phyloP scores from a whole-genome alignment of 2,113 vertebrate species.

The Eolophus roseicapilla region DNA sequence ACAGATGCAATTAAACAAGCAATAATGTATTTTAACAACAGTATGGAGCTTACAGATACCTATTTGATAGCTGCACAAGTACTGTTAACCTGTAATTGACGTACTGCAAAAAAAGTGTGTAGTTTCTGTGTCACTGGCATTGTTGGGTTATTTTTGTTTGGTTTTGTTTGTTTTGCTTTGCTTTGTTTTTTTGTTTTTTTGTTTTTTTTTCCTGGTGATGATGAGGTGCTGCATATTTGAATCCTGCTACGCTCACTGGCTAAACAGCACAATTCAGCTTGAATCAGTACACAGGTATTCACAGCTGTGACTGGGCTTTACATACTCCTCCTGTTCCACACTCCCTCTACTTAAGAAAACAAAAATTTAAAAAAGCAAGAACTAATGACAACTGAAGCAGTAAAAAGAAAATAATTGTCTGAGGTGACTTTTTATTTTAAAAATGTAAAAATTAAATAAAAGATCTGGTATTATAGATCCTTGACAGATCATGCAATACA shows the following conservation, averaged over 20 bases:
- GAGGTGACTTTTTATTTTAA: not conserved
- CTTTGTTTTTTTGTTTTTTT: not conserved
- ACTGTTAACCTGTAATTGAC: not conserved
- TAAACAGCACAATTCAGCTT: not conserved
- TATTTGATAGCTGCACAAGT: not conserved
- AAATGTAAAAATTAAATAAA: not conserved
- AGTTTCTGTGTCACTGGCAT: not conserved
- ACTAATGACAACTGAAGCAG: not conserved
- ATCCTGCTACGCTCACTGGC: not conserved
- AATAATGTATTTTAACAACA: not conserved
- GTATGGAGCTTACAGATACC: not conserved
- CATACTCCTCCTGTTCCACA: not conserved
- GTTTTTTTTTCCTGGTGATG: not conserved
- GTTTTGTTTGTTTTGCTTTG: not conserved
- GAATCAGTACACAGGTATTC: accelerated
- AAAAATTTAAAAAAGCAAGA: not conserved
- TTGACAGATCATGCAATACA: not conserved
- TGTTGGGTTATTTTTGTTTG: not conserved
- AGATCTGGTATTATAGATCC: not conserved
- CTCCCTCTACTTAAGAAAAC: not conserved
- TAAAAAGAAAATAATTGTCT: not conserved
- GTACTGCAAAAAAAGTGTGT: not conserved
- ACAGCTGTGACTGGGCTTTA: not conserved
- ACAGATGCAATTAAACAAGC: not conserved
- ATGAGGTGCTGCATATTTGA: not conserved